Base-by-base conservation (phyloP, 2,113 vertebrate genomes). In the Thalassoma bifasciatum region DNA sequence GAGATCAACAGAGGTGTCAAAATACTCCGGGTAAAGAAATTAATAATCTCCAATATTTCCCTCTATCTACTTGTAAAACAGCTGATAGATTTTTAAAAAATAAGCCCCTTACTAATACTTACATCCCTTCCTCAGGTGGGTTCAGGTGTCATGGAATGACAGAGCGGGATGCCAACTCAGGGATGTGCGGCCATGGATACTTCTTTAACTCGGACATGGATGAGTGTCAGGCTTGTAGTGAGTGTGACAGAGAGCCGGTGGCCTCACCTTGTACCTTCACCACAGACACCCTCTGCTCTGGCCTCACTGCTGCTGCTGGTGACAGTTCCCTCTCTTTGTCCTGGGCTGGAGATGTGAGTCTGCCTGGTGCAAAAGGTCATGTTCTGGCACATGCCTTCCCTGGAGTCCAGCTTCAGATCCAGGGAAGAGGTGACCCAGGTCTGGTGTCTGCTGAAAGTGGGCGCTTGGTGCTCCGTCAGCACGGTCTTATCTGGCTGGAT, bases 401-500 rank as follows among this genome's bases (percentile, higher is more conserved):
- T 12, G 91, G 93, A 1, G 87, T 95, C 77, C 92, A 87, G 81
- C 90, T 96, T 52, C 91, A 88, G 22, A 88, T 97, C 71, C 91
- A 91, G 52, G 95, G 90, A 17, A 87, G 92, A 36, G 64, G 72
- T 0, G 84, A 91, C 1, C 85, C 73, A 10, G 80, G 84, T 11
- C 67, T 95, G 42, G 84, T 94, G 0, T 91, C 90, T 0, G 14
- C 79, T 7, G 90, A 93, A 74, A 91, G 92, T 0, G 93, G 90
- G 10, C 87, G 62, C 10, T 77, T 96, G 66, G 71, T 91, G 21
- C 90, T 96, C 74, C 91, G 84, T 64, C 95, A 96, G 21, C 94
- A 96, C 0, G 95, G 95, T n/a, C 90, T 97, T 51, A 73, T 96
- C 54, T 97, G 95, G 95, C 84, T 92, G 30, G 96, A 96, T 62